Evolutionary conservation across 2,797 vertebrate species (phyloP), one percentile per base, ranked within the genome.

Genomic region (Parauchenoglanis ngamensis): DNA sequence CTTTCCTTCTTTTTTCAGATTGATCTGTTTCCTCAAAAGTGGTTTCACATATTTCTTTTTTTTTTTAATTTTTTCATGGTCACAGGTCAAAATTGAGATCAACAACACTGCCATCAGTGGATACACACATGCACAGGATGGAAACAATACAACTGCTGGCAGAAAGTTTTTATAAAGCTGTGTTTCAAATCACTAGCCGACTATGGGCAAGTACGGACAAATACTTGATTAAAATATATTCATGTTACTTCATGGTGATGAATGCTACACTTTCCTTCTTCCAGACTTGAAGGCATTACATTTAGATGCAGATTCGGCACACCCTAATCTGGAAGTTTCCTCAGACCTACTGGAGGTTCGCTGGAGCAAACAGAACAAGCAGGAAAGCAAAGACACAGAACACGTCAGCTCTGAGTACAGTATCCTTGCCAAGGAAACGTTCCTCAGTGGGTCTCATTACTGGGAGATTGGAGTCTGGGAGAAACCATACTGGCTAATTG

Each of bases 401-500:
- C 92, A 91, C 2, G 92, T 90, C 57, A 91, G 93, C 86, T 92
- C 93, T 70, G 94, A 95, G 89, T 96, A 94, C 92, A 95, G 94
- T 1, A 92, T 95, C 31, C 91, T 93, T 76, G 88, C 93, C 87
- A 89, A 92, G 77, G 92, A 95, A 56, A 88, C 90, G 54, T 94
- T 95, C 28, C 91, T 89, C 1, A 77, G 63, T 28, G 95, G 94
- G 13, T 90, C 76, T 54, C 93, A 94, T 89, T 96, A 95, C 92
- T 96, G 95, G 95, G 95, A 96, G 87, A 93, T 95, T 52, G 91
- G 94, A 1, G 94, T 96, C 15, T 95, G 95, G 92, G 94, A 95
- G 23, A 96, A 96, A 91, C 94, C 94, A 5, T 96, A 94, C 87
- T 96, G 96, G 95, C 85, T 96, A 84, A 94, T 96, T 49, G 95